phyloP scores from a whole-genome alignment of 2,113 vertebrate species.

The Grallaria varia region DNA sequence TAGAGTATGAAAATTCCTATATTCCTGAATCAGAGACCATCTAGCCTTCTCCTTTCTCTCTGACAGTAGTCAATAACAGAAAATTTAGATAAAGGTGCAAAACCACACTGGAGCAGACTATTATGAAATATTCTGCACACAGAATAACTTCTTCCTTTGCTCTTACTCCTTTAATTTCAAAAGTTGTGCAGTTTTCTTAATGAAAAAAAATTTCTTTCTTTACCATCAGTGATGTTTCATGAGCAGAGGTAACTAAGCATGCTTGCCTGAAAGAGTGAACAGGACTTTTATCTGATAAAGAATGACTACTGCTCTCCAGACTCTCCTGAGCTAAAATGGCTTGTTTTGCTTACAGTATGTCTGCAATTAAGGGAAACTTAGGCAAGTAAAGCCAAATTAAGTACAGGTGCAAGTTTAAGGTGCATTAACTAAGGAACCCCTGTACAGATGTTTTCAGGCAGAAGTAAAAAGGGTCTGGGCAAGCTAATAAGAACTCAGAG shows the following conservation, averaged over 20 bases:
- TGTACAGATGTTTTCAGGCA: neutral
- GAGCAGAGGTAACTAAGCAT: neutral
- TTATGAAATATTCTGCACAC: neutral
- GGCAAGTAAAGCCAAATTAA: constrained; percentile 4
- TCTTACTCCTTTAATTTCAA: neutral
- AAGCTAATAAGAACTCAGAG: constrained; percentile 21
- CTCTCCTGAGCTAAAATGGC: neutral
- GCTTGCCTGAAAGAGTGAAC: neutral
- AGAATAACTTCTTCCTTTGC: neutral
- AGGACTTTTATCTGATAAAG: neutral
- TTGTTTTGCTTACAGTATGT: neutral
- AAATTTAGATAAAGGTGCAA: neutral
- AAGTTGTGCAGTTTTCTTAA: neutral
- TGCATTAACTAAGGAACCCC: neutral
- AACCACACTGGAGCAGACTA: neutral
- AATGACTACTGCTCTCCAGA: neutral
- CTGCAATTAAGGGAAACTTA: neutral
- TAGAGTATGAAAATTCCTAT: neutral
- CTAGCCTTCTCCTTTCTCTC: neutral
- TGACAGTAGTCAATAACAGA: neutral
- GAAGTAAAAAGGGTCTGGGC: neutral
- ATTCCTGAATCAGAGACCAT: neutral
- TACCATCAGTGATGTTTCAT: neutral
- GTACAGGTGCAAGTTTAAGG: constrained; percentile 14
- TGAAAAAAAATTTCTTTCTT: neutral